These are phyloP conservation scores for Hylia prasina DNA, from an alignment of 2,113 vertebrate species.

Conservation along the genomic window DNA sequence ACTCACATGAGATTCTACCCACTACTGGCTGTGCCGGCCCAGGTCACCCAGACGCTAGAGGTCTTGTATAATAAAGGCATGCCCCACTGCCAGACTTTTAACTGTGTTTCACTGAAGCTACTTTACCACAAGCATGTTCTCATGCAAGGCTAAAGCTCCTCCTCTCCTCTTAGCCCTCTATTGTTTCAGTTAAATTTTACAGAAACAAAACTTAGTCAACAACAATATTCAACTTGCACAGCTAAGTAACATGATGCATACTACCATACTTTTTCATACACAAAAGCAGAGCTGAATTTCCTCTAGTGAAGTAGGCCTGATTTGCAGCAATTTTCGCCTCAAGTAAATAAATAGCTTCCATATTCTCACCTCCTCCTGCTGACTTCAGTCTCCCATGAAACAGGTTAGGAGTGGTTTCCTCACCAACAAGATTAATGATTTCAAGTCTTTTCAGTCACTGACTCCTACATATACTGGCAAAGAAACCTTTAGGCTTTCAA, in stretches of 20 bases:
- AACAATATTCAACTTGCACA: not conserved
- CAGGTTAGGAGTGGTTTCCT: not conserved
- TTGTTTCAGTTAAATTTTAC: not conserved
- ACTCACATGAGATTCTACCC: not conserved
- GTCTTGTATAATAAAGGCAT: not conserved
- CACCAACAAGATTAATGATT: not conserved
- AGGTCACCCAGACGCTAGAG: not conserved
- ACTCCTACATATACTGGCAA: not conserved
- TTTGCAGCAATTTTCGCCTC: not conserved
- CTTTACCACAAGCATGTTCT: not conserved
- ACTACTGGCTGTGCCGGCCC: accelerated
- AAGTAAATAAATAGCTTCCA: not conserved
- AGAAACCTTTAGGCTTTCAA: not conserved
- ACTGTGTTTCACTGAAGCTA: not conserved
- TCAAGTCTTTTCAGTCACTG: not conserved
- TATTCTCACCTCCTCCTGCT: not conserved
- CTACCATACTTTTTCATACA: not conserved
- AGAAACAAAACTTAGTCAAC: not conserved
- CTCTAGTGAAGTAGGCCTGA: not conserved
- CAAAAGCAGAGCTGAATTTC: not conserved
- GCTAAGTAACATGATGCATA: accelerated
- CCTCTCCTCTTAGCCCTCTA: not conserved
- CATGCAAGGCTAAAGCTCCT: not conserved
- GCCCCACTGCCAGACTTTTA: not conserved
- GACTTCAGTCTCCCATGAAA: not conserved